Conservation (phyloP, 1,140 invertebrate genomes). For the Macrocentrus cingulum region DNA sequence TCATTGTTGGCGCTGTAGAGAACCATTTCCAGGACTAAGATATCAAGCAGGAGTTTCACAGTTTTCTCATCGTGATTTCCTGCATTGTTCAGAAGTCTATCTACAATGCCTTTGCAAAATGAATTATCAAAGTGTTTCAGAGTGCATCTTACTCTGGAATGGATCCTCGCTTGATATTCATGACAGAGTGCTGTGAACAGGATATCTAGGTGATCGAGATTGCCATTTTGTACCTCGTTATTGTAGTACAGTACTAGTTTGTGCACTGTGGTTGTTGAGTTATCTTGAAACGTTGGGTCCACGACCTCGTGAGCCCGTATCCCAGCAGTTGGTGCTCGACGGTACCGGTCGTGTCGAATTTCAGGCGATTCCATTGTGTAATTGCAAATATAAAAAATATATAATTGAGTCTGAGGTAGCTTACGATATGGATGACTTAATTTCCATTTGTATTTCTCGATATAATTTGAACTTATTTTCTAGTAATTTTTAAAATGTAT, state of each 20-base stretch:
- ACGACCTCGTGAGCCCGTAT: background rate
- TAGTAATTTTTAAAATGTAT: too few species aligned
- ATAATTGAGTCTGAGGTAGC: too few species aligned
- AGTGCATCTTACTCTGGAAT: background rate
- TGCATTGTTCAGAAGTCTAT: background rate
- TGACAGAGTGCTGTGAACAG: constrained; percentile 3
- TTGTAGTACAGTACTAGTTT: background rate
- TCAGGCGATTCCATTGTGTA: background rate
- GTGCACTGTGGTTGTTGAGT: constrained; percentile 1
- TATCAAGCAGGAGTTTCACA: background rate
- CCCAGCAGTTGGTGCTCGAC: background rate
- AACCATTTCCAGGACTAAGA: background rate
- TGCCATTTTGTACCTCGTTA: background rate
- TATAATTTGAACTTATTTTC: too few species aligned
- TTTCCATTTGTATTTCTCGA: too few species aligned
- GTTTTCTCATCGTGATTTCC: background rate
- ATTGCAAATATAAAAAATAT: too few species aligned
- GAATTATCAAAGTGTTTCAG: background rate
- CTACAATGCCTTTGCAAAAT: background rate
- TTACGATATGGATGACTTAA: too few species aligned
- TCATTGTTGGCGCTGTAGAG: background rate
- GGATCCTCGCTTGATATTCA: constrained; percentile 2
- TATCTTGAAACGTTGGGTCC: background rate
- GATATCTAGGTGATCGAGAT: background rate
- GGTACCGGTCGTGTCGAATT: background rate